Conservation (phyloP, 2,888 invertebrate species). For the Cephus pulcher region DNA sequence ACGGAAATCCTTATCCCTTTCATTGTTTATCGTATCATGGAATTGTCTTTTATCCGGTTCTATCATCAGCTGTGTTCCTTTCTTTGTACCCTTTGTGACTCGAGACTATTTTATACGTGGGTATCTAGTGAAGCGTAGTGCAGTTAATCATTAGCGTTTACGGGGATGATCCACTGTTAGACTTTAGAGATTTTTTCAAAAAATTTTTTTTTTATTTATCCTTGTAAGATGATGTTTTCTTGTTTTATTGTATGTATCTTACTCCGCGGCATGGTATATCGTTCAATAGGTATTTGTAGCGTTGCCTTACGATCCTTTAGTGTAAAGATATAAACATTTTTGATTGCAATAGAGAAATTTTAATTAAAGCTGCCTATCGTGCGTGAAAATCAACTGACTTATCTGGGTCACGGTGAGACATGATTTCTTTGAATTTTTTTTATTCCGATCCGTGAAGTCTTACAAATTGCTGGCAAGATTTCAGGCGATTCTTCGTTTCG, state of each 20-base stretch:
- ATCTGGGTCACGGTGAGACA: neutral
- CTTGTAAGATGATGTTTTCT: neutral
- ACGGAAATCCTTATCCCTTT: neutral
- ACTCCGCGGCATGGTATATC: neutral
- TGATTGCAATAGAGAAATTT: neutral
- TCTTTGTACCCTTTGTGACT: neutral
- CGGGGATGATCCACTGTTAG: neutral
- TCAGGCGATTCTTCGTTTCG: slow-evolving; percentile 44
- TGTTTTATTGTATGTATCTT: neutral
- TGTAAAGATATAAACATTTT: neutral
- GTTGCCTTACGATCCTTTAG: neutral
- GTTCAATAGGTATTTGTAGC: neutral
- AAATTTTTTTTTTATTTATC: neutral
- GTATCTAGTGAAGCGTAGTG: neutral
- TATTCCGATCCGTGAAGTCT: slow-evolving; percentile 25
- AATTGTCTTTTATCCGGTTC: neutral
- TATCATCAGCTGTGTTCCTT: neutral
- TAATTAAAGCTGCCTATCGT: neutral
- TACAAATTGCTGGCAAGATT: slow-evolving; percentile 43
- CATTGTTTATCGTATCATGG: neutral
- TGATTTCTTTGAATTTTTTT: neutral
- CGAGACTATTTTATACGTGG: neutral
- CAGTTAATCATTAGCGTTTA: neutral
- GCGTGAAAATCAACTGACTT: neutral
- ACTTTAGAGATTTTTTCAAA: neutral